A percentile compares a stretch with the other conserved stretches of the same genome.
Evolutionary conservation across 2,113 vertebrate species (phyloP).

Genomic region (Echinops telfairi): DNA sequence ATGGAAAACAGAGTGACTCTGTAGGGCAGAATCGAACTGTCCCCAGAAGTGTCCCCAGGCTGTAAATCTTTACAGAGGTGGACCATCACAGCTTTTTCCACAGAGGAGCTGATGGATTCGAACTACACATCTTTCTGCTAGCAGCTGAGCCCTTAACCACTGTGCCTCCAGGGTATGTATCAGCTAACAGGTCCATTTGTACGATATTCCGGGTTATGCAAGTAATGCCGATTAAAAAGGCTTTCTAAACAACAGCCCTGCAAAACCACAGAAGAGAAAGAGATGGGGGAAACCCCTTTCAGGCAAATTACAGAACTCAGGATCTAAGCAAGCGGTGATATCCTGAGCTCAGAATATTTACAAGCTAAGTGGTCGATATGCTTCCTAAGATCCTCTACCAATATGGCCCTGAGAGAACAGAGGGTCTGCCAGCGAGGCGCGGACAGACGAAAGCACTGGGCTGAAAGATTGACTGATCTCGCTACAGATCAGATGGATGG

Average conservation of each 20-base stretch:
- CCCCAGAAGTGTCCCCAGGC: neutral
- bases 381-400: slow-evolving; percentile 14
- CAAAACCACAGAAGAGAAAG: neutral
- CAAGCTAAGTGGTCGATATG: slow-evolving; percentile 48
- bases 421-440: slow-evolving; percentile 52
- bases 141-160: neutral
- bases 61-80: neutral
- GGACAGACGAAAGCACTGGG: slow-evolving; percentile 64
- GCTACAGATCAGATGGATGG: slow-evolving; percentile 87
- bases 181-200: neutral
- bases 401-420: slow-evolving; percentile 66
- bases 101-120: neutral
- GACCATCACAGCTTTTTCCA: neutral
- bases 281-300: neutral
- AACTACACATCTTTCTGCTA: neutral
- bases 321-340: neutral
- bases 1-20: neutral
- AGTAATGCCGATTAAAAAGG: slow-evolving; percentile 35
- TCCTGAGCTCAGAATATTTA: slow-evolving; percentile 40
- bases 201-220: neutral
- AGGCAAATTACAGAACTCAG: slow-evolving; percentile 54
- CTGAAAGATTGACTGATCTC: slow-evolving; percentile 85
- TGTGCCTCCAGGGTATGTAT: neutral
- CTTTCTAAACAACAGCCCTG: slow-evolving; percentile 16
- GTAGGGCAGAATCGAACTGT: neutral